Evolutionary conservation across 37 sponge, comb jelly and placozoan species (phyloP).

Genomic region (Chondrosia reniformis): DNA sequence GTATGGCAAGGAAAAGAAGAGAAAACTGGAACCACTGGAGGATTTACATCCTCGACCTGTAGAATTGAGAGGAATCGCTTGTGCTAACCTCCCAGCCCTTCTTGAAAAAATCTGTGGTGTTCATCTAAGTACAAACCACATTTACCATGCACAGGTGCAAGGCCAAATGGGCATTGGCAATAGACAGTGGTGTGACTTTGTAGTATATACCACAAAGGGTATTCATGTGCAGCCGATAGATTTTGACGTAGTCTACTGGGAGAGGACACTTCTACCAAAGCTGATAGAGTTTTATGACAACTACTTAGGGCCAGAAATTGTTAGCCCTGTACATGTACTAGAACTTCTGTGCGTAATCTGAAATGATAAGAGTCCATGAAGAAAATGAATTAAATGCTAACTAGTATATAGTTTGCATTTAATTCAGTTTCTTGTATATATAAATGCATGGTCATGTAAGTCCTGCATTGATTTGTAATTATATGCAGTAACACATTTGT

Average conservation of each 20-base stretch:
- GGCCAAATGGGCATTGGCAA: constrained; percentile 37
- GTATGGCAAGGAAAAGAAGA: constrained; percentile 31
- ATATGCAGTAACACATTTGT: too few species aligned
- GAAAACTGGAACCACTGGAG: too few species aligned
- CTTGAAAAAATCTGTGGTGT: too few species aligned
- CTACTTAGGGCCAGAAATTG: too few species aligned
- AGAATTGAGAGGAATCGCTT: too few species aligned
- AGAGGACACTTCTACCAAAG: background rate
- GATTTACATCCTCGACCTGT: constrained; percentile 52
- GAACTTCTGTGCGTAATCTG: background rate
- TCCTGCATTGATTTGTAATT: too few species aligned
- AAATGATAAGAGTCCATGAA: background rate
- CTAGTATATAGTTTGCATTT: too few species aligned
- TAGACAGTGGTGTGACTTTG: too few species aligned
- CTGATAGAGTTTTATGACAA: background rate
- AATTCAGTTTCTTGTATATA: too few species aligned
- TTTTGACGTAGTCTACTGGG: constrained; percentile 1
- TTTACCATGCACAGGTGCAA: constrained; percentile 21
- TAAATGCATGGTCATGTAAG: background rate
- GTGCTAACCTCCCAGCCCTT: too few species aligned
- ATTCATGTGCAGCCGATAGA: background rate
- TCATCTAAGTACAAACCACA: background rate
- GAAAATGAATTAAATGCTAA: background rate
- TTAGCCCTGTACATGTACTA: too few species aligned
- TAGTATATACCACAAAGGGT: background rate